These are phyloP conservation scores for Podocnemis expansa DNA, from an alignment of 2,113 vertebrate genomes.

Conservation along the genomic window DNA sequence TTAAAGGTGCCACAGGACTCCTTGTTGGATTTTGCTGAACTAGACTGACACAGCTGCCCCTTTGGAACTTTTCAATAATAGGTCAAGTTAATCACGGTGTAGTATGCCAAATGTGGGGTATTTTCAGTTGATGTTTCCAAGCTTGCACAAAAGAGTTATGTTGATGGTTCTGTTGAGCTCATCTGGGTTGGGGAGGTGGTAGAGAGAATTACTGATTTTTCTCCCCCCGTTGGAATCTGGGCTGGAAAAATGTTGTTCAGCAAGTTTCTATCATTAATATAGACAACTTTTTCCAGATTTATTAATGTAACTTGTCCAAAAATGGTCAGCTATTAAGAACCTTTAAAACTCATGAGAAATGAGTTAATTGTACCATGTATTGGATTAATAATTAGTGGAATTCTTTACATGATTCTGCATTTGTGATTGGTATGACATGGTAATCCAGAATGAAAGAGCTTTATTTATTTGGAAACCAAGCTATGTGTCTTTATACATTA, in stretches of 20 bases:
- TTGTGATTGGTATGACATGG: not conserved
- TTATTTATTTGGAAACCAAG: not conserved
- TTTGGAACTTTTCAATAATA: too few species aligned
- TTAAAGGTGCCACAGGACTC: too few species aligned
- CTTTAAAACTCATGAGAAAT: not conserved
- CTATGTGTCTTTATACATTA: not conserved
- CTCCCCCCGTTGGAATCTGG: not conserved
- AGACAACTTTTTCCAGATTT: not conserved
- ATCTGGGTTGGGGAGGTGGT: constrained; percentile 52
- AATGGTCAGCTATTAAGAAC: not conserved
- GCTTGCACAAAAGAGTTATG: constrained; percentile 21
- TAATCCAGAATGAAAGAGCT: not conserved
- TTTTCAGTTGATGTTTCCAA: not conserved
- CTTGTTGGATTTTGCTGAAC: too few species aligned
- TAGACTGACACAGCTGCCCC: too few species aligned
- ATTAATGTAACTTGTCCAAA: not conserved
- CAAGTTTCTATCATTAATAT: not conserved
- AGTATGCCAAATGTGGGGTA: not conserved
- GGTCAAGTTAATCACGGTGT: not conserved
- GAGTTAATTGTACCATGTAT: not conserved
- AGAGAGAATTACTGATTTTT: not conserved
- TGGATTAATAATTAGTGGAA: not conserved
- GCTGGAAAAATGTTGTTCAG: not conserved
- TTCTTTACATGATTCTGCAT: not conserved
- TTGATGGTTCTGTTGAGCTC: constrained; percentile 40